Evolutionary conservation across 2,113 vertebrate genomes (phyloP).

Genomic region (Pavo muticus): DNA sequence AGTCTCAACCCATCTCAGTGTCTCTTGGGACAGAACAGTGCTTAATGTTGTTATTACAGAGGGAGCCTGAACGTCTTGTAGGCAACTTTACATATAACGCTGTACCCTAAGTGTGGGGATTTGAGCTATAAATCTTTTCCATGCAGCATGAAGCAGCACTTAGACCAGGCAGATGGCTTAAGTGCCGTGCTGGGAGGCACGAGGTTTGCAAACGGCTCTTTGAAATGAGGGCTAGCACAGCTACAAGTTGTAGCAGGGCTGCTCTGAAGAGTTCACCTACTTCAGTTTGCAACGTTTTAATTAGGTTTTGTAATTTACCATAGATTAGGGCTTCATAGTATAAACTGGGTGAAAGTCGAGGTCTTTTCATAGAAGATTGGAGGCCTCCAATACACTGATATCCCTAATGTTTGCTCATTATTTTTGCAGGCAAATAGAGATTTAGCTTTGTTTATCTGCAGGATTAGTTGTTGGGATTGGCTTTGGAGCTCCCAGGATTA

Average conservation of each 20-base stretch:
- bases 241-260: neutral
- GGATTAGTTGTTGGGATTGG: constrained; percentile 66
- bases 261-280: neutral
- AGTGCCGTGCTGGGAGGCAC: neutral
- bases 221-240: neutral
- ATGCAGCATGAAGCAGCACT: neutral
- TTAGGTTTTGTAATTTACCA: neutral
- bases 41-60: constrained; percentile 10
- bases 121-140: neutral
- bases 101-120: neutral
- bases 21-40: neutral
- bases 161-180: neutral
- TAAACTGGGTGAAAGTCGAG: constrained; percentile 4
- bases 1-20: neutral
- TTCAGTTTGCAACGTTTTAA: neutral
- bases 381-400: constrained; percentile 34
- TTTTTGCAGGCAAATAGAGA: constrained; percentile 60
- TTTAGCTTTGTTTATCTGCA: constrained; percentile 65
- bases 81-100: neutral
- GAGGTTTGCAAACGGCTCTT: neutral
- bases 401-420: constrained; percentile 60
- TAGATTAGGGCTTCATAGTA: neutral
- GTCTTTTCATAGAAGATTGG: neutral
- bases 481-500: constrained; percentile 59
- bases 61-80: neutral